Evolutionary conservation across 2,113 vertebrate genomes (phyloP).

Genomic region (Oostethus manadensis): DNA sequence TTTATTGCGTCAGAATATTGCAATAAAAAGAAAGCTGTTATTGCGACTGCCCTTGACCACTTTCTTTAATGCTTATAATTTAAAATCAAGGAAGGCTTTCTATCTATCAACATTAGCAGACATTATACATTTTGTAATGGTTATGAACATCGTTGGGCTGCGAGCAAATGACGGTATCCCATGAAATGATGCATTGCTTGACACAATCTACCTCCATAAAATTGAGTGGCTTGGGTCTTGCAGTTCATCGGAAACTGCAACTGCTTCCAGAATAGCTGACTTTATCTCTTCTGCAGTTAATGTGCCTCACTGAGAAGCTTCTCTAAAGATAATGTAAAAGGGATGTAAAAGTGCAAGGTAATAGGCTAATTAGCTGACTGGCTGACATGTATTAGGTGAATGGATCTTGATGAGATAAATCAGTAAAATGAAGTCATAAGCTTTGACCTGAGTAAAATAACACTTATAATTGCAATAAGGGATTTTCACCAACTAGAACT

Average conservation of each 20-base stretch:
- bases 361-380: constrained; percentile 48
- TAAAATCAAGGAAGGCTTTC: background rate
- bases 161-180: constrained; percentile 29
- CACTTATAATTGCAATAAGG: background rate
- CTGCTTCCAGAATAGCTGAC: constrained; percentile 43
- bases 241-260: constrained; percentile 13
- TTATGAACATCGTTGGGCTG: constrained; percentile 19
- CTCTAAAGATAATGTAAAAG: constrained; percentile 60
- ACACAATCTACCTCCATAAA: constrained; percentile 23
- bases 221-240: constrained; percentile 15
- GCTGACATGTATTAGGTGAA: constrained; percentile 25
- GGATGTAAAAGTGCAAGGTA: constrained; percentile 48
- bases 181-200: constrained; percentile 24
- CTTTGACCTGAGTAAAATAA: background rate
- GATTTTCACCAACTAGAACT: background rate
- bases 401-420: constrained; percentile 14
- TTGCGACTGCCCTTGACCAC: background rate
- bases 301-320: constrained; percentile 41
- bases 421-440: constrained; percentile 5
- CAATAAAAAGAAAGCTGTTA: background rate
- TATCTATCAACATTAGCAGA: background rate
- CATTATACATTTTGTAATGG: constrained; percentile 4
- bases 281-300: constrained; percentile 49
- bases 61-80: background rate
- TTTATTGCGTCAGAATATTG: no score